phyloP scores from a whole-genome alignment of 1,140 invertebrate species.

The Habropoda laboriosa region DNA sequence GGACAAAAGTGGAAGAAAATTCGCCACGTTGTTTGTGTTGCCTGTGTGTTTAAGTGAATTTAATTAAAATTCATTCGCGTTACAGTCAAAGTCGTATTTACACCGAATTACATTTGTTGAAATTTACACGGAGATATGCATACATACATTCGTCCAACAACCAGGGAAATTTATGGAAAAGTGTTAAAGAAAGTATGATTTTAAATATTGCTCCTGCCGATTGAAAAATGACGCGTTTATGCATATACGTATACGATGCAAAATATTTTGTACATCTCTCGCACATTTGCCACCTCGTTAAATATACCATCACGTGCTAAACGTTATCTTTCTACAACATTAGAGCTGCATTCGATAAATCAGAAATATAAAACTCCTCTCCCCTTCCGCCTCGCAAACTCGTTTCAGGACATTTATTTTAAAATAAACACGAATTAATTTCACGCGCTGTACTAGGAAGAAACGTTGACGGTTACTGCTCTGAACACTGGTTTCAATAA shows the following conservation, averaged over 20 bases:
- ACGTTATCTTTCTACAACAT: slow-evolving; percentile 13
- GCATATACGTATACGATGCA: not conserved
- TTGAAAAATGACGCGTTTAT: not conserved
- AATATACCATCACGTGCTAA: not conserved
- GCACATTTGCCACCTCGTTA: slow-evolving; percentile 10
- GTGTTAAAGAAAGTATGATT: not conserved
- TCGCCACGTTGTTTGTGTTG: not conserved
- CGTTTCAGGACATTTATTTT: not conserved
- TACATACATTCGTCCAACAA: no score
- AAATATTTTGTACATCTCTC: not conserved
- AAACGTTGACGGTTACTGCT: not conserved
- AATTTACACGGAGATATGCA: not conserved
- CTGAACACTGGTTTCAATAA: not conserved
- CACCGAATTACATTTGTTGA: not conserved
- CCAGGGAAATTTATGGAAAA: slow-evolving; percentile 3
- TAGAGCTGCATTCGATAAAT: not conserved
- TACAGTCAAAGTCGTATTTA: not conserved
- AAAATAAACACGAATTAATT: slow-evolving; percentile 7
- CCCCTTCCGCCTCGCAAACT: no score
- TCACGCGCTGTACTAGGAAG: not conserved
- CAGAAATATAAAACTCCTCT: slow-evolving; percentile 7
- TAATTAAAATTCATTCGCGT: not conserved
- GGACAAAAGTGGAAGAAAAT: not conserved
- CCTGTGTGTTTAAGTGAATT: not conserved
- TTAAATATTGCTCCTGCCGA: not conserved